Percentiles rank a stretch among this genome's conserved stretches.
phyloP scores from a whole-genome alignment of 2,888 invertebrate species.

The Morinoia aosen region DNA sequence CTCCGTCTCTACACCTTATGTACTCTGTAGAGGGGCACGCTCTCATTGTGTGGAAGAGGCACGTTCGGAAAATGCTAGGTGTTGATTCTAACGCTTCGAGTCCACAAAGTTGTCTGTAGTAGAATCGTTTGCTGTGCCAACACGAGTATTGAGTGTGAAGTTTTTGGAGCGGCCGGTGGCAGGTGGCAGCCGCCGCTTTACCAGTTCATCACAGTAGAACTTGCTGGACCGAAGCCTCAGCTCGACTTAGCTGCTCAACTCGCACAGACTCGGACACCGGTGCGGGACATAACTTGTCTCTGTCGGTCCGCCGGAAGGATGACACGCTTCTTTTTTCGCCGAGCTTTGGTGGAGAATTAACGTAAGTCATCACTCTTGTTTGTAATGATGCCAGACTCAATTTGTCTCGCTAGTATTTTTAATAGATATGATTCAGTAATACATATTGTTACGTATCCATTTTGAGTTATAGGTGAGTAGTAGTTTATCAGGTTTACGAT shows the following conservation, averaged over 20 bases:
- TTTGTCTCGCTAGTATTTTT: background rate
- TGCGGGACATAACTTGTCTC: background rate
- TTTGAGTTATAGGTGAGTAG: background rate
- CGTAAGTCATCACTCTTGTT: background rate
- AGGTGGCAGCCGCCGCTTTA: background rate
- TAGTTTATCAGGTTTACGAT: background rate
- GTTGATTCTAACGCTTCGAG: conserved; percentile 50
- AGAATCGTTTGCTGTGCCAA: conserved; percentile 36
- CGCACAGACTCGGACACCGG: background rate
- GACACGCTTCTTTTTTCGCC: no score
- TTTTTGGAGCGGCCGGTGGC: conserved; percentile 32
- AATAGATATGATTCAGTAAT: background rate
- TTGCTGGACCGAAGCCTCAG: background rate
- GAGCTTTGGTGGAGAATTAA: background rate
- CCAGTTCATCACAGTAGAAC: background rate
- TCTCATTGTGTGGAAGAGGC: conserved; percentile 8
- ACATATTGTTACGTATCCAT: background rate
- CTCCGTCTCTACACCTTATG: conserved; percentile 21
- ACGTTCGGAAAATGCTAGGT: conserved; percentile 49
- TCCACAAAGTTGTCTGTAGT: conserved; percentile 28
- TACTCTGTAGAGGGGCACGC: conserved; percentile 31
- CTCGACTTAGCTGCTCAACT: background rate
- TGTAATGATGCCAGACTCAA: no score
- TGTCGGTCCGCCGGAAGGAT: background rate
- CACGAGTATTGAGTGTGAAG: conserved; percentile 32